Base-by-base conservation (phyloP, 1,140 invertebrate species). In the Parapsyche elsis region DNA sequence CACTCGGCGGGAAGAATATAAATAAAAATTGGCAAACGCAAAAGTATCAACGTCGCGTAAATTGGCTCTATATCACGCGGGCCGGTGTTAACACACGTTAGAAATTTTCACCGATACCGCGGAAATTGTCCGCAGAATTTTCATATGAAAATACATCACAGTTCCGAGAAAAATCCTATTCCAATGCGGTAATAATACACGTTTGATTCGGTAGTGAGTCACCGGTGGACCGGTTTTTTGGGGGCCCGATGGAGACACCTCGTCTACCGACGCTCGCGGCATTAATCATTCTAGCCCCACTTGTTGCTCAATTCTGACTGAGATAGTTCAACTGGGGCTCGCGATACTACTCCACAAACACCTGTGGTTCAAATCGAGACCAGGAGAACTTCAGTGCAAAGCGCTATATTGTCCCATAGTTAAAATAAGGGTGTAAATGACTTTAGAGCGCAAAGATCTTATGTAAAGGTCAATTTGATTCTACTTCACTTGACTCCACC, bases 21-120 rank as follows among this genome's bases (percentile, higher is more conserved):
- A 74, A 71, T 71, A 49, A 74, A 74, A 74, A 74, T 74, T 74
- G 71, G 71, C 71, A 74, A 74, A 38, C 5, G 45, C 16, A 74
- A 46, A 74, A 44, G 67, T 71, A 71, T 71, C 24, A 71, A 71
- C 53, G 53, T 57, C 53, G 10, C 1, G 53, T 21, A 57, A 57
- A 21, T 57, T 21, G 14, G 53, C 53, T 57, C 53, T 16, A 57
- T n/a, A 57, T 57, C 53, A 57, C 19, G 7, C 30, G 30, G 1
- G 14, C 19, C 19, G 53, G 14, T 57, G 53, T 21, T 16, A 57
- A 21, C 14, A n/a, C 14, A 2, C 1, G 14, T 57, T 1, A 57
- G 10, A 57, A 57, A 21, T 16, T 49, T 57, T 57, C 53, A 16
- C 19, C 10, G 53, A 16, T 57, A 1, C 10, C 19, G 1, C 10